These are phyloP conservation scores for Papilio xuthus DNA, from an alignment of 1,140 invertebrate genomes.

Conservation along the genomic window DNA sequence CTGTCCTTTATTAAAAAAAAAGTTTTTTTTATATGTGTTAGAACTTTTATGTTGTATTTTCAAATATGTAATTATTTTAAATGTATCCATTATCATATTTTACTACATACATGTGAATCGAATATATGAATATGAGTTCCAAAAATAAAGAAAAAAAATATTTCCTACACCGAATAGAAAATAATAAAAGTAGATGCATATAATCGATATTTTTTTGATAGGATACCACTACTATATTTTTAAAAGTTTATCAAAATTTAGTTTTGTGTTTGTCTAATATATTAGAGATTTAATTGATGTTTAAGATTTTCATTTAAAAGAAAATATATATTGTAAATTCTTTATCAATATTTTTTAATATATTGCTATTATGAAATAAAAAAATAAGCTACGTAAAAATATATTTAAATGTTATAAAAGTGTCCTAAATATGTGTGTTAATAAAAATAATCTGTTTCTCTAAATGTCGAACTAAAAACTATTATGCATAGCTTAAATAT, in stretches of 20 bases:
- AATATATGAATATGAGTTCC: not conserved
- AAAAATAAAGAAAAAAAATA: not conserved
- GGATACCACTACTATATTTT: not conserved
- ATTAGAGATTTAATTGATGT: not conserved
- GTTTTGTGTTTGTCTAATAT: not conserved
- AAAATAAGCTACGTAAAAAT: slow-evolving; percentile 7
- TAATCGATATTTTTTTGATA: slow-evolving; percentile 24
- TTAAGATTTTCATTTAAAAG: not conserved
- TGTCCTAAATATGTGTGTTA: slow-evolving; percentile 21
- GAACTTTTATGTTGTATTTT: slow-evolving; percentile 34
- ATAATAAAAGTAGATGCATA: slow-evolving; percentile 1
- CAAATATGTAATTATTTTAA: slow-evolving; percentile 14
- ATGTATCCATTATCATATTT: slow-evolving; percentile 20
- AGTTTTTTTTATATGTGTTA: too few species aligned
- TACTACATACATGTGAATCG: slow-evolving; percentile 4
- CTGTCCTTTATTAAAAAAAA: not conserved
- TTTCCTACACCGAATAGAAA: slow-evolving; percentile 6
- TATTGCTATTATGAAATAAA: slow-evolving; percentile 24
- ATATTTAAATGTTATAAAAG: slow-evolving; percentile 29
- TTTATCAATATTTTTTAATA: slow-evolving; percentile 15
- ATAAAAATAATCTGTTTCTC: slow-evolving; percentile 23
- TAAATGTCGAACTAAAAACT: slow-evolving; percentile 18
- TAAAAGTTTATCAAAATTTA: not conserved
- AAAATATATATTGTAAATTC: slow-evolving; percentile 15
- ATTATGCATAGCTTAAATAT: slow-evolving; percentile 16